Evolutionary conservation across 2,888 invertebrate genomes (phyloP), one percentile per base, ranked within the genome.

Genomic region (Operophtera brumata): DNA sequence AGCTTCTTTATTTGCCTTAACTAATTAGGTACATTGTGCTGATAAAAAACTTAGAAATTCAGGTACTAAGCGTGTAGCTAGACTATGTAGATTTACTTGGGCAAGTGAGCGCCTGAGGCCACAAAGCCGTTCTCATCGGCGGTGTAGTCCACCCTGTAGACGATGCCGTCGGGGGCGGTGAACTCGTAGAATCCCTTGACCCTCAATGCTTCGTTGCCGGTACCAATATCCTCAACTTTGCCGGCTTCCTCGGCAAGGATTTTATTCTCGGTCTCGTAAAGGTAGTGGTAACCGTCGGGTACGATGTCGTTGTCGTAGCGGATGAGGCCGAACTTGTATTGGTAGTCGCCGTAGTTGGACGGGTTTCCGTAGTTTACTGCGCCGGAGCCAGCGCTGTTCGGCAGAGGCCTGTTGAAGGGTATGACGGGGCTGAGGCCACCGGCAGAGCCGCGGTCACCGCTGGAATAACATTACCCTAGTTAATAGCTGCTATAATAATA

Each of bases 231-330:
- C 59, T 88, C 88, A 1, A 90, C 42, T 35, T 77, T 77, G 30
- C 90, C 90, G 14, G 80, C 73, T 69, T 90, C 90, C 59, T 89
- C 90, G 6, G 86, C 86, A 11, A 85, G 80, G 59, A 90, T 90
- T 56, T 82, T 89, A 76, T 90, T 90, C 59, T 88, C 86, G n/a
- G 90, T 90, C 66, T 90, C 88, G 57, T 88, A 90, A 11, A 87
- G 74, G 68, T 86, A 90, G 67, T 86, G 89, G 73, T 90, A 90
- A 20, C 89, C 87, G 1, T 89, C 88, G 13, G 81, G 73, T 0
- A 47, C 28, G 8, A 83, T 62, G 0, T 89, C 84, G 10, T 66
- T 73, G 37, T 89, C 88, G 65, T 85, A 82, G 32, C 89, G 87
- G 61, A 90, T 82, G 67, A 89, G 84, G 28, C 87, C 84, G 60